Evolutionary conservation across 2,797 vertebrate genomes (phyloP), one percentile per base, ranked within the genome.

Genomic region (Erpetoichthys calabaricus): DNA sequence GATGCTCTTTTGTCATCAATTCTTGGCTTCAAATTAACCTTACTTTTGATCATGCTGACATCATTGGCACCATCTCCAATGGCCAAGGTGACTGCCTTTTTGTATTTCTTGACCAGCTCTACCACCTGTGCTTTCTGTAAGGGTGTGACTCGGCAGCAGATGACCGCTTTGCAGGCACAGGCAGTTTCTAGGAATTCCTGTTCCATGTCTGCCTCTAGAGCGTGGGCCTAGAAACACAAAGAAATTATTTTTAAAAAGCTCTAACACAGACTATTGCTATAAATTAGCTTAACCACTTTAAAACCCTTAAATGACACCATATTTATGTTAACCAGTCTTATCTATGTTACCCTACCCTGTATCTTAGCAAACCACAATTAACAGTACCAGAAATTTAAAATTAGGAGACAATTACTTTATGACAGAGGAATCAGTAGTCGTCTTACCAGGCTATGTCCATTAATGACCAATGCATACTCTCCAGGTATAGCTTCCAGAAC

Each of bases 1-100:
- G 25, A 25, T 25, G 25, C 25, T 25, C 25, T 25, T 25, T 25
- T 25, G 25, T 25, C 25, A 25, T 25, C 2, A 2, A 1, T 25
- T 25, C 25, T 25, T 25, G 25, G 25, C 25, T 25, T 25, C 25
- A 25, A 25, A 25, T 25, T 25, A 25, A 25, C 71, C 92, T 86
- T 75, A 97, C 94, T 95, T 71, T 93, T 97, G 72, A 97, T 97
- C 94, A 97, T 97, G 89, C 93, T 92, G 75, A 97, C 82, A 0
- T 97, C 94, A 0, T 97, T 97, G 62, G 92, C 93, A 1, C 92
- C 93, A 0, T 97, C 93, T 45, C 93, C 93, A 1, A 97, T 89
- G 55, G 94, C 94, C 63, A 97, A 67, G 0, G 94, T 97, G 66
- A 97, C 92, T 0, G 91, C 92, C 57, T 89, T 96, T 85, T 92